phyloP scores from a whole-genome alignment of 2,888 invertebrate species.

The Mythimna impura region DNA sequence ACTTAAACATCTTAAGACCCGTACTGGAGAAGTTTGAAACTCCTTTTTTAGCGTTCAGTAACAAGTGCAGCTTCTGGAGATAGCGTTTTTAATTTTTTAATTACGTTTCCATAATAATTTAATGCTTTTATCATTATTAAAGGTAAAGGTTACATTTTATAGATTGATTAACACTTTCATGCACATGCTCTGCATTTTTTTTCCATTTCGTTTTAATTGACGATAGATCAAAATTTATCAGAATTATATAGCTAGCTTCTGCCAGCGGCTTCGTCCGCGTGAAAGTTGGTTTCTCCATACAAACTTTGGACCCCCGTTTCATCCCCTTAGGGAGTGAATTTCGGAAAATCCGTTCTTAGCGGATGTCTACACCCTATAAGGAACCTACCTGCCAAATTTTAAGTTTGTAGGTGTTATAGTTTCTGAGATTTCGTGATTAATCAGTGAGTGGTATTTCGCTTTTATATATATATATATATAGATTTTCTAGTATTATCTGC shows the following conservation, averaged over 20 bases:
- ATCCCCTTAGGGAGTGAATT: no score
- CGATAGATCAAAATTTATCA: constrained; percentile 1
- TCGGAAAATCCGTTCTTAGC: no score
- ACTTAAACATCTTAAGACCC: constrained; percentile 62
- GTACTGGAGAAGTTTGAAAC: constrained; percentile 16
- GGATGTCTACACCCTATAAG: no score
- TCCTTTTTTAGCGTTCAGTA: constrained; percentile 29
- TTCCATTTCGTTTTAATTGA: neutral
- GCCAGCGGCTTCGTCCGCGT: no score
- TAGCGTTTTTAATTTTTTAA: constrained; percentile 15
- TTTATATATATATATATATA: no score
- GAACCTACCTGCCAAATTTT: no score
- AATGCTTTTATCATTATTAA: neutral
- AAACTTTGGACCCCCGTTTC: no score
- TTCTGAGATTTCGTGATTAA: no score
- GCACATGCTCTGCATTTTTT: neutral
- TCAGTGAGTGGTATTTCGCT: no score
- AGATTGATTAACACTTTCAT: neutral
- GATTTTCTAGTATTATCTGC: neutral
- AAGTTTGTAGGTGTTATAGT: no score
- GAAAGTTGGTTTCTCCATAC: no score
- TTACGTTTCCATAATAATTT: neutral
- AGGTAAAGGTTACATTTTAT: constrained; percentile 13
- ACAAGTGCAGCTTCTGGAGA: constrained; percentile 27
- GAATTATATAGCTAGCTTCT: neutral